Evolutionary conservation across 2,888 invertebrate genomes (phyloP).

Genomic region (Seira ritae): DNA sequence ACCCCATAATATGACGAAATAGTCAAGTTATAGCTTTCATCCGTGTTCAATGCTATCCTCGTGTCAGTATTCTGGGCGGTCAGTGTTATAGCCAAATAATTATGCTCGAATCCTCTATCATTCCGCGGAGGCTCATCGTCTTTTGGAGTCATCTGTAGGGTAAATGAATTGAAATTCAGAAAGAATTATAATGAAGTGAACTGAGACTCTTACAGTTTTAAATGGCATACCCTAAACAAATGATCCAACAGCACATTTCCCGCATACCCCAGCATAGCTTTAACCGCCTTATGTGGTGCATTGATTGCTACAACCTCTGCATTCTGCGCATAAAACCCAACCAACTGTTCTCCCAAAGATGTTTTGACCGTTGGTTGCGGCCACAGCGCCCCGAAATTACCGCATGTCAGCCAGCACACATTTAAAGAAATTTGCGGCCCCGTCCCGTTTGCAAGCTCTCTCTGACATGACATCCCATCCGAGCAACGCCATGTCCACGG

Average conservation of each 20-base stretch:
- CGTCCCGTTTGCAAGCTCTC: conserved; percentile 57
- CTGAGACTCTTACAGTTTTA: not conserved
- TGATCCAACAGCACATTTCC: conserved; percentile 72
- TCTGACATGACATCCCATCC: conserved; percentile 68
- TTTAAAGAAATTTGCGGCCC: conserved; percentile 59
- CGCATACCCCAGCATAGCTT: conserved; percentile 76
- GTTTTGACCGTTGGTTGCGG: conserved; percentile 72
- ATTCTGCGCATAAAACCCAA: conserved; percentile 74
- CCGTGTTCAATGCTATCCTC: conserved; percentile 56
- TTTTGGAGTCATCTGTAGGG: conserved; percentile 64
- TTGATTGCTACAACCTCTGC: conserved; percentile 49
- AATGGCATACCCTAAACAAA: conserved; percentile 70
- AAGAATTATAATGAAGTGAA: not conserved
- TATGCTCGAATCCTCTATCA: conserved; percentile 66
- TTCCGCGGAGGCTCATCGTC: conserved; percentile 57
- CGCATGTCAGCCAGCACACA: conserved; percentile 74
- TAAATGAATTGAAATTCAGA: conserved; percentile 50
- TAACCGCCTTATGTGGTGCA: conserved; percentile 74
- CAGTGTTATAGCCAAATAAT: conserved; percentile 56
- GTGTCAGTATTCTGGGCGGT: conserved; percentile 64
- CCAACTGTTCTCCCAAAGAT: conserved; percentile 60
- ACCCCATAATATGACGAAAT: conserved; percentile 67
- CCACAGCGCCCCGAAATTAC: conserved; percentile 71
- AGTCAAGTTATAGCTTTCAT: conserved; percentile 68
- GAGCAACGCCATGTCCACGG: conserved; percentile 73